Percentiles rank a stretch among this genome's conserved stretches.
These are phyloP conservation scores for Mythimna pallens DNA, from an alignment of 2,888 invertebrate genomes.

Conservation along the genomic window DNA sequence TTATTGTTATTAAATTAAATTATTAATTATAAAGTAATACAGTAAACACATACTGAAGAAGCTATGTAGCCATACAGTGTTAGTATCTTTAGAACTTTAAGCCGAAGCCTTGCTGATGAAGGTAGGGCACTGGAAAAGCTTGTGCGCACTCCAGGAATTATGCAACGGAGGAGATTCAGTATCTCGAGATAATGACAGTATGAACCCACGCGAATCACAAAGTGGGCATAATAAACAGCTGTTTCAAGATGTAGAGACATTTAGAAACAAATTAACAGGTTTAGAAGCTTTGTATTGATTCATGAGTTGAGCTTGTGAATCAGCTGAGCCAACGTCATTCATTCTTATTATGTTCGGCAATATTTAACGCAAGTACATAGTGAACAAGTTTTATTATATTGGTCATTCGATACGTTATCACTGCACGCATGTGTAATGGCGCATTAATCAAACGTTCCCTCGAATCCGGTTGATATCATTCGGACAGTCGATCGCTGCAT, in stretches of 20 bases:
- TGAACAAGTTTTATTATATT: constrained; percentile 17
- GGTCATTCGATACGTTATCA: constrained; percentile 47
- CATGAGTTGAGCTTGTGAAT: background rate
- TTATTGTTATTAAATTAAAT: no score
- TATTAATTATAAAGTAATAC: no score
- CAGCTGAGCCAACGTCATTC: background rate
- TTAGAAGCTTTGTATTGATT: constrained; percentile 1
- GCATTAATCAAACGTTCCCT: constrained; percentile 35
- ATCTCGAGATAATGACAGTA: no score
- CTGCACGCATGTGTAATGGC: constrained; percentile 28
- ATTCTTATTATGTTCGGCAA: background rate
- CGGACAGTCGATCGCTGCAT: background rate
- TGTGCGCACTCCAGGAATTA: no score
- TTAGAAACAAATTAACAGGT: background rate
- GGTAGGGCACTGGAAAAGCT: background rate
- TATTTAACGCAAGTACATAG: background rate
- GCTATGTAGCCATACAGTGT: background rate
- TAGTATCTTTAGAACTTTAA: background rate
- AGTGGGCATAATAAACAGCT: background rate
- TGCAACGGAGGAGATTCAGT: background rate
- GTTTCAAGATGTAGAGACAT: background rate
- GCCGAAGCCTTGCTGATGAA: background rate
- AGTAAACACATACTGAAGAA: no score
- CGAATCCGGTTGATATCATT: constrained; percentile 52
- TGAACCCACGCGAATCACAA: background rate